These are phyloP conservation scores for Mythimna impura DNA, from an alignment of 2,888 invertebrate species.

Conservation along the genomic window DNA sequence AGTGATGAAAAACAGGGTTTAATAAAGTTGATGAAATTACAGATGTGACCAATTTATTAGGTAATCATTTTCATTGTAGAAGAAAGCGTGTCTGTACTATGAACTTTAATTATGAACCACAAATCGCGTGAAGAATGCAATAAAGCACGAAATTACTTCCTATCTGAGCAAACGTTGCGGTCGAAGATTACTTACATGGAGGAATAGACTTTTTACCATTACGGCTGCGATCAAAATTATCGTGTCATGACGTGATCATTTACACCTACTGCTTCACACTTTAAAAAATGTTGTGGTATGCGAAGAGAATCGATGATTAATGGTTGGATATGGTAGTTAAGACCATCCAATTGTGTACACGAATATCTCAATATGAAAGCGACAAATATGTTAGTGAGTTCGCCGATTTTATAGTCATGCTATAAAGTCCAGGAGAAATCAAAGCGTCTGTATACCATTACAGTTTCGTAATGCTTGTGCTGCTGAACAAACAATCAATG, in stretches of 20 bases:
- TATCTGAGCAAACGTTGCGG: slow-evolving; percentile 74
- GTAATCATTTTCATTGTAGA: slow-evolving; percentile 69
- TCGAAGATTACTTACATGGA: slow-evolving; percentile 67
- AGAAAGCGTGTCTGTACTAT: slow-evolving; percentile 84
- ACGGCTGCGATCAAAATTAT: slow-evolving; percentile 45
- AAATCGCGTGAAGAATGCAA: slow-evolving; percentile 84
- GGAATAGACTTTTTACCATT: slow-evolving; percentile 47
- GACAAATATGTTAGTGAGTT: slow-evolving; percentile 32
- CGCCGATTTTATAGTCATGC: slow-evolving; percentile 33
- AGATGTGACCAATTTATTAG: slow-evolving; percentile 45
- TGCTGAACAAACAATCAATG: slow-evolving; percentile 56
- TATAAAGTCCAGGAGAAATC: slow-evolving; percentile 35
- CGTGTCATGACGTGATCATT: slow-evolving; percentile 54
- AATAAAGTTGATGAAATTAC: slow-evolving; percentile 5
- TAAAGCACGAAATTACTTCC: slow-evolving; percentile 87
- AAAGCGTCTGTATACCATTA: slow-evolving; percentile 61
- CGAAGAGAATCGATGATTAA: slow-evolving; percentile 57
- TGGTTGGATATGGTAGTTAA: slow-evolving; percentile 40
- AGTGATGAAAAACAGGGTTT: neutral
- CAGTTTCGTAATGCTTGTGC: slow-evolving; percentile 65
- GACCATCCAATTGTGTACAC: slow-evolving; percentile 43
- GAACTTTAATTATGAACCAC: slow-evolving; percentile 80
- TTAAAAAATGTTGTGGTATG: slow-evolving; percentile 46
- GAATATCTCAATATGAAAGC: slow-evolving; percentile 57
- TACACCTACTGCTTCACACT: slow-evolving; percentile 40